A percentile compares a stretch with the other conserved stretches of the same genome.
Evolutionary conservation across 2,113 vertebrate species (phyloP).

Genomic region (Trachemys scripta): DNA sequence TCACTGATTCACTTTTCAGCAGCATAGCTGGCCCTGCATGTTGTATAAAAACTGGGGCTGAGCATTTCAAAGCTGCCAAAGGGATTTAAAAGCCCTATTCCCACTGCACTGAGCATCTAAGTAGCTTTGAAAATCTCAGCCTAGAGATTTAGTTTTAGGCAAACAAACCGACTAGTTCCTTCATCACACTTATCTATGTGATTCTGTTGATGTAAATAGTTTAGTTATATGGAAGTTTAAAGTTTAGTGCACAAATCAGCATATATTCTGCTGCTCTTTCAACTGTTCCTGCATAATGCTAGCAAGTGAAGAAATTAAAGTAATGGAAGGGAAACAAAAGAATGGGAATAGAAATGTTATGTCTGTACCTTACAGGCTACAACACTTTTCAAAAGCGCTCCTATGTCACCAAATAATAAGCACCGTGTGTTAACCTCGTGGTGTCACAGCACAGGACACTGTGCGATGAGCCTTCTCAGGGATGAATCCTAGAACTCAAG

Average conservation of each 20-base stretch:
- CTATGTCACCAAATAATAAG: conserved; percentile 8
- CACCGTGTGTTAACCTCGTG: conserved; percentile 3
- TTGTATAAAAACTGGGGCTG: conserved; percentile 55
- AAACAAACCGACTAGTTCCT: not conserved
- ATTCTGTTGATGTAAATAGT: no score
- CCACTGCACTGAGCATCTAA: not conserved
- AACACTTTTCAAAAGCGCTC: conserved; percentile 30
- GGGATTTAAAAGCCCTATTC: conserved; percentile 56
- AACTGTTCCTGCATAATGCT: no score
- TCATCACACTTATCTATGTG: not conserved
- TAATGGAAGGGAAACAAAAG: not conserved
- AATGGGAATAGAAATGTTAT: not conserved
- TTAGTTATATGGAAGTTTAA: no score
- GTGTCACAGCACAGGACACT: not conserved
- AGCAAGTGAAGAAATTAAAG: not conserved
- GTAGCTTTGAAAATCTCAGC: not conserved
- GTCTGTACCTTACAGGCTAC: not conserved
- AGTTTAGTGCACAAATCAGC: no score
- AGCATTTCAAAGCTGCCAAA: conserved; percentile 43
- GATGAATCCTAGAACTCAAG: conserved; percentile 11
- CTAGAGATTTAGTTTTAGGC: not conserved
- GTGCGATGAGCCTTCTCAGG: conserved; percentile 38
- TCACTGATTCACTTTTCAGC: not conserved
- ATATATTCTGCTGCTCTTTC: no score
- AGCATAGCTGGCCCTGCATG: conserved; percentile 20